Base-by-base conservation (phyloP, 2,797 vertebrate species). In the Apogon hyalosoma region DNA sequence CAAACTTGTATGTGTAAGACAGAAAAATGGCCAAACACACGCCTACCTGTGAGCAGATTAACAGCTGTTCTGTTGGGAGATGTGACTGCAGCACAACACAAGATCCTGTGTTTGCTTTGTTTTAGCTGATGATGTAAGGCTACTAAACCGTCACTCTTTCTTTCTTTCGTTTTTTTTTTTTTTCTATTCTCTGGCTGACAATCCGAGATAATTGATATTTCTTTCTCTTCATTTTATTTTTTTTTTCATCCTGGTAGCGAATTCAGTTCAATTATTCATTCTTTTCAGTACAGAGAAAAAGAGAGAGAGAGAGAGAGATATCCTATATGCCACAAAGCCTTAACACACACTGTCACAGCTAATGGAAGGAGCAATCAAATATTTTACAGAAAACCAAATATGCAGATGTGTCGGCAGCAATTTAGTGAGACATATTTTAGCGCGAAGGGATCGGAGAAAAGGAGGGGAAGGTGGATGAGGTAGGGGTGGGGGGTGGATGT, bases 361-460 rank as follows among this genome's bases (percentile, higher is more conserved):
- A 89, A 90, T 87, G 79, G 79, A 90, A 81, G 75, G 63, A 83
- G 84, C 83, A 83, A 88, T 88, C 77, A 88, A 81, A 86, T 70
- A 86, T 85, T 85, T 84, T 71, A 79, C 76, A 65, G 67, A 85
- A 89, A 88, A 79, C 84, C 84, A 89, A 89, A 91, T 86, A 88
- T 87, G 87, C 87, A 84, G 69, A 87, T 87, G 62, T 87, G 89
- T 87, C 88, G 19, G 63, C 74, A 38, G 68, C 87, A 83, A 89
- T 88, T 89, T 88, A 75, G 54, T 6, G 1, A 79, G 73, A 86
- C 85, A 87, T 85, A 79, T 86, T 88, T 90, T 85, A 86, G 60
- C 48, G 47, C 11, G 7, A 40, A 24, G 52, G n/a, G 55, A 76
- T 61, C 45, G 1, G 54, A 40, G 45, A 47, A 54, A 67, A 40